phyloP scores from a whole-genome alignment of 2,888 invertebrate genomes.

The Pammene fasciana region DNA sequence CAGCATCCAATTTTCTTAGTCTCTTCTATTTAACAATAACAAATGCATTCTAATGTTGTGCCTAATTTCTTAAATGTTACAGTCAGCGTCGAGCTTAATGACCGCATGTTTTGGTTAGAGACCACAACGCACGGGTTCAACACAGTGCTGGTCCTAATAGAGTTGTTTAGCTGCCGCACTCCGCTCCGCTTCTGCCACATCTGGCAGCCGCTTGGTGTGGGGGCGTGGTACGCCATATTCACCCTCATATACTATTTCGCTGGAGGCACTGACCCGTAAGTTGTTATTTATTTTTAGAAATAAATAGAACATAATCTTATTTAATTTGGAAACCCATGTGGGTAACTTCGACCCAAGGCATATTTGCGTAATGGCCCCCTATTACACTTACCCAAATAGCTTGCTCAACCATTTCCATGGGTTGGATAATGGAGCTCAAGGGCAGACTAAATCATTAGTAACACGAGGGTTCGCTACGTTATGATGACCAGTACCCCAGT shows the following conservation, averaged over 20 bases:
- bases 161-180: slow-evolving; percentile 7
- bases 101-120: slow-evolving; percentile 44
- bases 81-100: background rate
- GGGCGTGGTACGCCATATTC: slow-evolving; percentile 13
- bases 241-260: slow-evolving; percentile 4
- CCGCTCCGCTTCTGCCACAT: slow-evolving; percentile 7
- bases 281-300: background rate
- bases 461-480: too few relatives aligned
- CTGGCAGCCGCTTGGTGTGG: slow-evolving; percentile 13
- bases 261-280: slow-evolving; percentile 20
- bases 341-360: too few relatives aligned
- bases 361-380: too few relatives aligned
- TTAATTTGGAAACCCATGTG: too few relatives aligned
- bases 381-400: too few relatives aligned
- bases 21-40: too few relatives aligned
- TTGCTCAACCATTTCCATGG: too few relatives aligned
- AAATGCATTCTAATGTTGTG: too few relatives aligned
- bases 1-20: too few relatives aligned
- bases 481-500: too few relatives aligned
- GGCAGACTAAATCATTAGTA: too few relatives aligned
- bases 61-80: background rate
- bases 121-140: slow-evolving; percentile 27
- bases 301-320: background rate
- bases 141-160: slow-evolving; percentile 6
- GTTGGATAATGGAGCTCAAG: too few relatives aligned